A percentile compares a stretch with the other conserved stretches of the same genome.
phyloP scores from a whole-genome alignment of 2,797 vertebrate species.

The Jordanella pulchra region DNA sequence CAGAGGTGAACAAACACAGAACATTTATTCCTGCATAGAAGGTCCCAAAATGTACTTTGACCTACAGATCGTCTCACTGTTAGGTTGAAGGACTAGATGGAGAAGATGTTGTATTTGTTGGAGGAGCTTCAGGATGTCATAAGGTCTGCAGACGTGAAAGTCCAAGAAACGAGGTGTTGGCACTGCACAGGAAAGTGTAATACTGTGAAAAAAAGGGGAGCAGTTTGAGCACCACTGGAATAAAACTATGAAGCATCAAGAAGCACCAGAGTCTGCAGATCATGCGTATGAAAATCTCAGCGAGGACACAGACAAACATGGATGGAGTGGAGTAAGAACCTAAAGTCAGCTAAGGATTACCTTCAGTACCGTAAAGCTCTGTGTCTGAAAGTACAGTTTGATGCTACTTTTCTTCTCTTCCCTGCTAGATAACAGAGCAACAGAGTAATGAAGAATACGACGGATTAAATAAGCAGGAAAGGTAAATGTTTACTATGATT shows the following conservation, averaged over 20 bases:
- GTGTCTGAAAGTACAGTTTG: background rate
- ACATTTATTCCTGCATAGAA: background rate
- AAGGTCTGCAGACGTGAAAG: constrained; percentile 73
- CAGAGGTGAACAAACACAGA: constrained; percentile 74
- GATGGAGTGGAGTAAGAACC: constrained; percentile 78
- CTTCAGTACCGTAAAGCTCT: background rate
- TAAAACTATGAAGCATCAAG: constrained; percentile 23
- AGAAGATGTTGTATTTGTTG: constrained; percentile 77
- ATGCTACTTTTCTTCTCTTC: background rate
- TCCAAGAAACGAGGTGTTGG: constrained; percentile 68
- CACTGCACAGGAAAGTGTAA: constrained; percentile 74
- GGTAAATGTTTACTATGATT: constrained; percentile 64
- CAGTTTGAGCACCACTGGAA: constrained; percentile 51
- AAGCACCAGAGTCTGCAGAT: constrained; percentile 42
- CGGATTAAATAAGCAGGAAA: constrained; percentile 71
- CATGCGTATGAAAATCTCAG: constrained; percentile 53
- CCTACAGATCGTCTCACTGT: constrained; percentile 30
- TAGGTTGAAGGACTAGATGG: constrained; percentile 81
- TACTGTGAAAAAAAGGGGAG: constrained; percentile 69
- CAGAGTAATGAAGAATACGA: constrained; percentile 62
- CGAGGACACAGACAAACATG: constrained; percentile 49
- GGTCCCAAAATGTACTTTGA: constrained; percentile 15
- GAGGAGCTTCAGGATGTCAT: constrained; percentile 80
- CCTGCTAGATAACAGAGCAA: constrained; percentile 70
- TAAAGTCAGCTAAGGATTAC: background rate